These are phyloP conservation scores for Tinea pellionella DNA, from an alignment of 2,888 invertebrate species.

Conservation along the genomic window DNA sequence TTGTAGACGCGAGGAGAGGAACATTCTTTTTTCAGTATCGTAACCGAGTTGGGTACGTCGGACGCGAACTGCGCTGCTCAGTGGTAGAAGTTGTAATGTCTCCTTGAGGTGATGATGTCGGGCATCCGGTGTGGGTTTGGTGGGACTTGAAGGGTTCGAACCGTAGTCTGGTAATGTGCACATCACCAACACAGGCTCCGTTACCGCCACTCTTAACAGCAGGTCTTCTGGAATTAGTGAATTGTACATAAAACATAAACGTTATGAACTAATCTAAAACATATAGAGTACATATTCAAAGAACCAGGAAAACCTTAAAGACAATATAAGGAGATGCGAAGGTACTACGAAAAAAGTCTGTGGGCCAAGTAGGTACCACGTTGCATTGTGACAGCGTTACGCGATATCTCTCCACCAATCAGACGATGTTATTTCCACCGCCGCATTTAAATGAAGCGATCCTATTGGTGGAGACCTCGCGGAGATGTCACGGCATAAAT, in stretches of 20 bases:
- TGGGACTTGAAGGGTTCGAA: constrained; percentile 53
- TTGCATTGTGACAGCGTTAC: too few relatives aligned
- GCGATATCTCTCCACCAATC: too few relatives aligned
- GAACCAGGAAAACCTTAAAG: too few relatives aligned
- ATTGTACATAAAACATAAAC: constrained; percentile 14
- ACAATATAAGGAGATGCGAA: too few relatives aligned
- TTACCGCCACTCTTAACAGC: constrained; percentile 71
- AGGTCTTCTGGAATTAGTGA: constrained; percentile 54
- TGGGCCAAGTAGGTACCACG: too few relatives aligned
- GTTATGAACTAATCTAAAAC: constrained; percentile 6
- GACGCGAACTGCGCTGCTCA: constrained; percentile 47
- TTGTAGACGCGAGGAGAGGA: constrained; percentile 73
- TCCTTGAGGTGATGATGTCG: constrained; percentile 64
- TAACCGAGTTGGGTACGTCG: constrained; percentile 72
- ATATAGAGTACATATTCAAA: too few relatives aligned
- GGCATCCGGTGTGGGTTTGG: constrained; percentile 63
- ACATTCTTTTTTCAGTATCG: constrained; percentile 72
- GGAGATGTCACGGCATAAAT: too few relatives aligned
- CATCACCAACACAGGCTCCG: constrained; percentile 74
- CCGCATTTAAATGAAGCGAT: too few relatives aligned
- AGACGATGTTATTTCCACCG: too few relatives aligned
- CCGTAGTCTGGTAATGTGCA: constrained; percentile 71
- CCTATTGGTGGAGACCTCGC: too few relatives aligned
- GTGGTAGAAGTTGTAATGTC: constrained; percentile 58
- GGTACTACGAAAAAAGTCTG: too few relatives aligned